Evolutionary conservation across 2,113 vertebrate genomes (phyloP), one percentile per base, ranked within the genome.

Genomic region (Amphiprion ocellaris): DNA sequence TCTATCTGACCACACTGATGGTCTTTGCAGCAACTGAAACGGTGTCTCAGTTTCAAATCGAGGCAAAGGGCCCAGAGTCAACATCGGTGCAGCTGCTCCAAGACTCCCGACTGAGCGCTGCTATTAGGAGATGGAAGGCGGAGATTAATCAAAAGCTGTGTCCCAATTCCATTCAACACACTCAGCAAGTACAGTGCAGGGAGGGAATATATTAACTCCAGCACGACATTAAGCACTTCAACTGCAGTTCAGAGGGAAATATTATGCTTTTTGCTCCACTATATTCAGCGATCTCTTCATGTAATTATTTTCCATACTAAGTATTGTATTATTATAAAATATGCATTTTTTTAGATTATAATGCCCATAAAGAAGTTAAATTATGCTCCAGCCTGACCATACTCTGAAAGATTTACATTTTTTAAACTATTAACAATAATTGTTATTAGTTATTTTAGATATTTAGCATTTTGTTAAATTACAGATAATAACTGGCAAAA

Each of bases 51-150:
- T 62, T 68, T 61, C 37, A 73, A 78, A 59, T 23, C 26, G 9
- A 67, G 58, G 58, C 39, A 23, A 81, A 77, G 28, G 28, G 39
- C 19, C 9, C 21, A 2, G 17, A 28, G 64, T 87, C 71, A 83
- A 62, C 79, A 66, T 73, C 24, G 24, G 58, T 44, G 67, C 81
- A 76, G 81, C 84, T 86, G 83, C 49, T 75, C 54, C 12, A 24
- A 19, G 50, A 69, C 60, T n/a, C 3, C 23, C 53, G 4, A 3
- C 56, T 8, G 63, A 84, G 44, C 30, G 49, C 54, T 55, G 46
- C 60, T 59, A 65, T 74, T 49, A 76, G 28, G 30, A 10, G 52
- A 24, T 15, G 58, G 19, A 63, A 71, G 70, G 61, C 64, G 49
- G 69, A 66, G 54, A 75, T 83, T 49, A 44, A 85, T 81, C 71